Percentiles rank a stretch among this genome's conserved stretches.
These are phyloP conservation scores for Nemopilema nomurai DNA, from an alignment of 30 jellyfish, hydroid and myxozoan species.

Conservation along the genomic window DNA sequence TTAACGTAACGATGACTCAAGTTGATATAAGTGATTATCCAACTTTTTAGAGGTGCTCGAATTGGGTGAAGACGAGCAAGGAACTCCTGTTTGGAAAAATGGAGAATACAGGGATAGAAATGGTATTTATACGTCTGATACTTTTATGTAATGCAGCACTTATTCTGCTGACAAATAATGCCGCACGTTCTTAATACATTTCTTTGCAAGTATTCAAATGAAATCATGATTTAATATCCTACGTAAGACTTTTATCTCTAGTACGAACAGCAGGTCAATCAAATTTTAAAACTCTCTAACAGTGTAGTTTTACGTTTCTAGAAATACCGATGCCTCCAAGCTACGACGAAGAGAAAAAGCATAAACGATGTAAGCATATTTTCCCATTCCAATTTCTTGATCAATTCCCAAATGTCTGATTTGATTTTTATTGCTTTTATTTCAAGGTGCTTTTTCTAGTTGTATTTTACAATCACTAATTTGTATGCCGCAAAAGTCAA, in stretches of 20 bases:
- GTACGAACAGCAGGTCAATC: no score
- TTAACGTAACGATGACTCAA: no score
- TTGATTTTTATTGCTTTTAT: neutral
- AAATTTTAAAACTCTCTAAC: no score
- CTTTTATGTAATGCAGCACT: neutral
- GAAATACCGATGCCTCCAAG: constrained; percentile 69
- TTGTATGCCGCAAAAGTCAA: no score
- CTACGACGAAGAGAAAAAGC: constrained; percentile 66
- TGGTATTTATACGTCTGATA: constrained; percentile 48
- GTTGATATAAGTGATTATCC: no score
- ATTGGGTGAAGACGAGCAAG: constrained; percentile 57
- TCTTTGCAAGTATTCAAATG: no score
- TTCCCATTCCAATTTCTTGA: neutral
- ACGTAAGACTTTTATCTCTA: no score
- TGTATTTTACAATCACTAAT: neutral
- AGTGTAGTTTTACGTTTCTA: neutral
- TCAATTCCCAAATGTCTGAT: neutral
- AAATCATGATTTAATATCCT: no score
- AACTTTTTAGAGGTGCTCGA: constrained; percentile 48
- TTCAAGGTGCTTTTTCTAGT: neutral
- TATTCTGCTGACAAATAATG: no score
- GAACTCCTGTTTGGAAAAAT: constrained; percentile 62
- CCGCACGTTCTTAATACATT: no score
- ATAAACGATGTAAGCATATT: constrained; percentile 29
- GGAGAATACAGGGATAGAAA: constrained; percentile 76